A percentile compares a stretch with the other conserved stretches of the same genome.
Evolutionary conservation across 2,113 vertebrate species (phyloP).

Genomic region (Urocynchramus pylzowi): DNA sequence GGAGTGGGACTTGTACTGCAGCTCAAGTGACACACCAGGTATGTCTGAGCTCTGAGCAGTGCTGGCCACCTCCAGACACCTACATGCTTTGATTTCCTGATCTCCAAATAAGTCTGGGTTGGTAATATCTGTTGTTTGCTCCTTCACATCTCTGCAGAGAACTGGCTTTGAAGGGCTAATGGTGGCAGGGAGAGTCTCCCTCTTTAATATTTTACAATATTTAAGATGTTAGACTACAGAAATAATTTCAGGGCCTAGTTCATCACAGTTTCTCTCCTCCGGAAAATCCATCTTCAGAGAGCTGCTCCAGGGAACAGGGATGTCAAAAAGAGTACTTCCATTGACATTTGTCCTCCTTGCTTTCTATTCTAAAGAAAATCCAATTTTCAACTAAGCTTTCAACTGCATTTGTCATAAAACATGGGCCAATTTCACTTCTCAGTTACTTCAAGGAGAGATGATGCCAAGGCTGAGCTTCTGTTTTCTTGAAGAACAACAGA

Average conservation of each 20-base stretch:
- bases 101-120: background rate
- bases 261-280: background rate
- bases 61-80: background rate
- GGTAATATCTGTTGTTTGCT: background rate
- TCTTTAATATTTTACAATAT: constrained; percentile 10
- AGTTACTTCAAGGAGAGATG: background rate
- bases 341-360: background rate
- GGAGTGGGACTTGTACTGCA: background rate
- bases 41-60: background rate
- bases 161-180: background rate
- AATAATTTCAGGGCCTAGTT: background rate
- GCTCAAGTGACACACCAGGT: background rate
- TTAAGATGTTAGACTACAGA: background rate
- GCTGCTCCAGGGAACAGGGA: background rate
- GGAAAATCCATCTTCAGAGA: background rate
- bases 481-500: background rate
- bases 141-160: background rate
- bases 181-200: background rate
- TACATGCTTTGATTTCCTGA: background rate
- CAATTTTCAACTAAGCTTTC: constrained; percentile 1
- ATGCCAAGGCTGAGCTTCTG: constrained; percentile 6
- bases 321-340: constrained; percentile 22
- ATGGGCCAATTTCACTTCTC: background rate
- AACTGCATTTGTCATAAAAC: background rate
- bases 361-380: constrained; percentile 18